Percentiles rank a stretch among this genome's conserved stretches.
Conservation (phyloP, 2,113 vertebrate genomes). For the Murina feae region DNA sequence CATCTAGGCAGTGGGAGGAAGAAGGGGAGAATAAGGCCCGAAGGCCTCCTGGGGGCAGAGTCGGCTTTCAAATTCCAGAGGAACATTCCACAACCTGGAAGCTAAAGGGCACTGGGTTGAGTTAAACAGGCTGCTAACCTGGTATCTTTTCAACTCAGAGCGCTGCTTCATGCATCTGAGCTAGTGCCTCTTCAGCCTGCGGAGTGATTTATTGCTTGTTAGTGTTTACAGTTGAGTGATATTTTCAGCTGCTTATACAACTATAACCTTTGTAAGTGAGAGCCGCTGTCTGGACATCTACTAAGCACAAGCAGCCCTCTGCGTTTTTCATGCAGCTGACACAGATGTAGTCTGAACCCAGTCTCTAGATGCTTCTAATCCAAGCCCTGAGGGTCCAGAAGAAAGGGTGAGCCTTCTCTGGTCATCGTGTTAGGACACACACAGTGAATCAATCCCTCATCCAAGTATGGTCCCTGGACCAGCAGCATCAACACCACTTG, state of each 20-base stretch:
- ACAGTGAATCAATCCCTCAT: not conserved
- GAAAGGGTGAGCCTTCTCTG: not conserved
- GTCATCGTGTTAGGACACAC: not conserved
- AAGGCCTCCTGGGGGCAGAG: constrained; percentile 42
- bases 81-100: constrained; percentile 58
- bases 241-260: not conserved
- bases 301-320: not conserved
- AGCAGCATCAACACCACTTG: not conserved
- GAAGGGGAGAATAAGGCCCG: constrained; percentile 9
- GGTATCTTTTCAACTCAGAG: not conserved
- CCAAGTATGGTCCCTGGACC: not conserved
- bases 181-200: not conserved
- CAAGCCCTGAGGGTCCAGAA: not conserved
- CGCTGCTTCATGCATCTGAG: not conserved
- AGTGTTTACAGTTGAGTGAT: not conserved
- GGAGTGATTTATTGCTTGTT: not conserved
- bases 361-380: not conserved
- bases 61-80: constrained; percentile 55
- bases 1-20: constrained; percentile 34
- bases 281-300: not conserved
- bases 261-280: not conserved
- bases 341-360: not conserved
- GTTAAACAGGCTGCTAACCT: not conserved
- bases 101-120: not conserved
- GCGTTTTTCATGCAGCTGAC: not conserved